Evolutionary conservation across 2,797 vertebrate genomes (phyloP), one percentile per base, ranked within the genome.

Genomic region (Prunella strophiata): DNA sequence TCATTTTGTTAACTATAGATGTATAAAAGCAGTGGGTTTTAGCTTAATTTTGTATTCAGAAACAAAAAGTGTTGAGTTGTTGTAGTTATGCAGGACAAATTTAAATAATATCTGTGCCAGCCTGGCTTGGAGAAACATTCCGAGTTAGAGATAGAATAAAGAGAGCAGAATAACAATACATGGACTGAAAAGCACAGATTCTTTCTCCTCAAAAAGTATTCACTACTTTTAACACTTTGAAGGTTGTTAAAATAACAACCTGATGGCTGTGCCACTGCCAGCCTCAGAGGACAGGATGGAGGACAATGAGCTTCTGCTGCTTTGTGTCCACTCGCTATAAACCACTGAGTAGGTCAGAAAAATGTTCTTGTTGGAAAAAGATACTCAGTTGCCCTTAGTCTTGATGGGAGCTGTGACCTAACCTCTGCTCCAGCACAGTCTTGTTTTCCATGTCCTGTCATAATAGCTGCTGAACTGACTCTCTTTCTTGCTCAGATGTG

Each of bases 251-350:
- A 92, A 65, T 68, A 93, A 57, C 21, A 54, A 4, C 19, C 7
- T 2, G 0, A 13, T 13, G 1, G 2, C 34, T 42, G 34, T 59
- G 50, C n/a, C 3, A 0, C 47, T 0, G 0, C 48, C 51, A 43
- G 48, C 45, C 57, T 45, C 48, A 18, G 47, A 38, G 21, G 40
- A 36, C 21, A 42, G 25, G 17, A 9, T 5, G 26, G 40, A 58
- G 25, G 47, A 34, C 11, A 5, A 23, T 2, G 8, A 66, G 22
- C 4, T 1, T 67, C 22, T 63, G 32, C 52, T 82, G 48, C 42
- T 89, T 83, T 79, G 19, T 91, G 72, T 43, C 40, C 43, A 30
- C 67, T 89, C 1, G 0, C 38, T 86, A 6, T 58, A 88, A 93
- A 79, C 72, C 54, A n/a, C 15, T 13, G 62, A 86, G 43, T 27